Evolutionary conservation across 2,888 invertebrate species (phyloP).

Genomic region (Antheraea yamamai): DNA sequence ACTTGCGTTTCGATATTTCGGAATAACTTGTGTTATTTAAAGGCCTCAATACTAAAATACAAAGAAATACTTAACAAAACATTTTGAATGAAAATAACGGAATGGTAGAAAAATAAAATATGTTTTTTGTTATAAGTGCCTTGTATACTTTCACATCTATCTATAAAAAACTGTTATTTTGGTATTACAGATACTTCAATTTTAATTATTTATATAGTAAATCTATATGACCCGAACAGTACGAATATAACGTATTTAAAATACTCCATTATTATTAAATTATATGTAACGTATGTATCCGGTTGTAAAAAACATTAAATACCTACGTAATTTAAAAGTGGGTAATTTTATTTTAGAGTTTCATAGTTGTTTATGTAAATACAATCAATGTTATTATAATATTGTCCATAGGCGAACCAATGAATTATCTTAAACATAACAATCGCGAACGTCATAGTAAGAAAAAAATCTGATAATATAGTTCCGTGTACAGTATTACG

Average conservation of each 20-base stretch:
- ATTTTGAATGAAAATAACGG: too few species aligned
- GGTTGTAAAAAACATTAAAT: neutral
- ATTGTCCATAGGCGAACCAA: neutral
- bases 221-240: neutral
- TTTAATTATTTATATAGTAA: too few species aligned
- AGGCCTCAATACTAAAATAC: too few species aligned
- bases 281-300: neutral
- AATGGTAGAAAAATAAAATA: too few species aligned
- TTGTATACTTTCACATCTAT: too few species aligned
- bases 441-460: neutral
- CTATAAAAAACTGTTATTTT: too few species aligned
- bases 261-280: neutral
- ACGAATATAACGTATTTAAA: neutral
- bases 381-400: neutral
- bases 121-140: too few species aligned
- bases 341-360: neutral
- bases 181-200: too few species aligned
- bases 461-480: slow-evolving; percentile 9
- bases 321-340: neutral
- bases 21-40: too few species aligned
- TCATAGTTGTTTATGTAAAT: neutral
- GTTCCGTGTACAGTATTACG: neutral
- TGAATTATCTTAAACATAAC: slow-evolving; percentile 5
- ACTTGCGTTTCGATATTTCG: too few species aligned
- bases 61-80: too few species aligned